Percentiles rank a stretch among this genome's conserved stretches.
phyloP scores from a whole-genome alignment of 2,113 vertebrate species.

The Piliocolobus tephrosceles region DNA sequence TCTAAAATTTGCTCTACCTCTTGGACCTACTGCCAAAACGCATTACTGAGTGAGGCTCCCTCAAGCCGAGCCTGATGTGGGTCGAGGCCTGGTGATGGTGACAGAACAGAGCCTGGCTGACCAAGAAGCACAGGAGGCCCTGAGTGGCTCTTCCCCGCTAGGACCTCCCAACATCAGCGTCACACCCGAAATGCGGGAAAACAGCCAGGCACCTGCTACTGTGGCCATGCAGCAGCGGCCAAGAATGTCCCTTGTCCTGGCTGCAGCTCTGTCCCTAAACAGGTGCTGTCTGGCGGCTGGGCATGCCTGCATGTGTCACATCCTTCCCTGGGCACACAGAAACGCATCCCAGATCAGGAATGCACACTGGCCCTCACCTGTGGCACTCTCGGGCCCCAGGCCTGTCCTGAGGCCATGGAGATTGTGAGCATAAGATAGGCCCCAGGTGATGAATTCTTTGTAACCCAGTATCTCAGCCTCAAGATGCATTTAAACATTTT shows the following conservation, averaged over 20 bases:
- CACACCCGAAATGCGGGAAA: not conserved
- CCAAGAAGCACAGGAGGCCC: not conserved
- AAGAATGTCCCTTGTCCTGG: not conserved
- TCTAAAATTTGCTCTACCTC: not conserved
- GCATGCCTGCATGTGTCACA: not conserved
- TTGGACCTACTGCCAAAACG: not conserved
- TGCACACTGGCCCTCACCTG: rapidly evolving
- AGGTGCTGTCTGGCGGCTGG: not conserved
- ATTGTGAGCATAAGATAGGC: not conserved
- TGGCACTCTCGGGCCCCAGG: rapidly evolving
- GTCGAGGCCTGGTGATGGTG: not conserved
- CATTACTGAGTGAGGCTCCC: not conserved
- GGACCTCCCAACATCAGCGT: not conserved
- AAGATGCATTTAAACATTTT: too few species aligned
- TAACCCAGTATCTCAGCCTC: too few species aligned
- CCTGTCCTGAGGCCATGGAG: not conserved
- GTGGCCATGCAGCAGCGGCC: not conserved
- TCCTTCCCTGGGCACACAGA: not conserved
- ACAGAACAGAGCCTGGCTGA: not conserved
- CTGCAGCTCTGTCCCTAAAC: slow-evolving; percentile 30
- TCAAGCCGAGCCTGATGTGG: rapidly evolving
- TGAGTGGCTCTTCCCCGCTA: not conserved
- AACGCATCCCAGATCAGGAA: not conserved
- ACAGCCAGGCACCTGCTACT: slow-evolving; percentile 29
- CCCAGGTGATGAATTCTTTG: not conserved